Conservation (phyloP, 2,888 invertebrate species). For the Osmoderma eremita region DNA sequence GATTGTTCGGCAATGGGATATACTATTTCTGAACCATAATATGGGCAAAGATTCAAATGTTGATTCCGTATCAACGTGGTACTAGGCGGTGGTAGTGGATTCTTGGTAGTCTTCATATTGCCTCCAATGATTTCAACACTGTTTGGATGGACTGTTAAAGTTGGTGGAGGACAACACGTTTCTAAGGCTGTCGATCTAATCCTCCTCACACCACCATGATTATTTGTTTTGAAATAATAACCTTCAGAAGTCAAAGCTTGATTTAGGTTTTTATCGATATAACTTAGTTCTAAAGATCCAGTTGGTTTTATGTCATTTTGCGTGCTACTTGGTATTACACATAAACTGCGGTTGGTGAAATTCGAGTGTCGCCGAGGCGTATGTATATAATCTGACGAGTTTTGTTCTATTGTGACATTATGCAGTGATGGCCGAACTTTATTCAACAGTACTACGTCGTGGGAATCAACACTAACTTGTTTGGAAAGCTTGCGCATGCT, state of each 20-base stretch:
- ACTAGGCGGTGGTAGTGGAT: slow-evolving; percentile 78
- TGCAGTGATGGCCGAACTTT: slow-evolving; percentile 61
- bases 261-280: slow-evolving; percentile 63
- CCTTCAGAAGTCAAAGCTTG: slow-evolving; percentile 58
- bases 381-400: slow-evolving; percentile 57
- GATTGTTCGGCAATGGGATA: slow-evolving; percentile 88
- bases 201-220: slow-evolving; percentile 69
- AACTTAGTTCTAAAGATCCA: slow-evolving; percentile 69
- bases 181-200: slow-evolving; percentile 79
- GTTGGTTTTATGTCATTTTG: slow-evolving; percentile 66
- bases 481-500: slow-evolving; percentile 68
- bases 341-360: slow-evolving; percentile 70
- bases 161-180: slow-evolving; percentile 76
- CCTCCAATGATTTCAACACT: slow-evolving; percentile 80
- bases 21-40: slow-evolving; percentile 79
- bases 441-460: slow-evolving; percentile 65
- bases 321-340: slow-evolving; percentile 64
- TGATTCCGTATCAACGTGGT: slow-evolving; percentile 76
- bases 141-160: slow-evolving; percentile 82
- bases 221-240: slow-evolving; percentile 58
- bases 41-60: slow-evolving; percentile 75
- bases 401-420: slow-evolving; percentile 60
- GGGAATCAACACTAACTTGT: slow-evolving; percentile 67
- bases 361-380: slow-evolving; percentile 71
- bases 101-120: slow-evolving; percentile 69